Conservation (phyloP, 2,888 invertebrate genomes). For the Aspidiotus rigidus region DNA sequence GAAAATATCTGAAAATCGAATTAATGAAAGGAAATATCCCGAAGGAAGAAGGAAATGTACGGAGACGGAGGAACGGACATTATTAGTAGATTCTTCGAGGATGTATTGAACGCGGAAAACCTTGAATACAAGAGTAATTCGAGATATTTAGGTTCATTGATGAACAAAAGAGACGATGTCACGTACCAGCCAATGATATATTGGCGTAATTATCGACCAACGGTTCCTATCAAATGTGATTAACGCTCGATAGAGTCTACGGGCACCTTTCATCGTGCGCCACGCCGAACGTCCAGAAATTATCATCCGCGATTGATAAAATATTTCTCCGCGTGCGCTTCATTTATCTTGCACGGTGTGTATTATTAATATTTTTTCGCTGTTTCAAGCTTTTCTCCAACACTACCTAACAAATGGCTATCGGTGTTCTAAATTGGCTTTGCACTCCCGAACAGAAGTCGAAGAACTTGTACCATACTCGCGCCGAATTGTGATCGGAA, state of each 20-base stretch:
- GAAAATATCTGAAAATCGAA: slow-evolving; percentile 30
- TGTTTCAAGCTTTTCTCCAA: no score
- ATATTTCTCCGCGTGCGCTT: slow-evolving; percentile 24
- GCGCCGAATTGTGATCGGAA: no score
- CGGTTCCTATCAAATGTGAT: slow-evolving; percentile 29
- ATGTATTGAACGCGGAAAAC: slow-evolving; percentile 30
- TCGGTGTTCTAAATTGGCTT: no score
- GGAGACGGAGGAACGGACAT: slow-evolving; percentile 17
- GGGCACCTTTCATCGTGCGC: neutral
- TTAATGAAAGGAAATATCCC: slow-evolving; percentile 29
- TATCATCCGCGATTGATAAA: slow-evolving; percentile 24
- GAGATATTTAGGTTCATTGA: slow-evolving; percentile 29
- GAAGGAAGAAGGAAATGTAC: neutral
- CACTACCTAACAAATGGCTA: no score
- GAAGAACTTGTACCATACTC: no score
- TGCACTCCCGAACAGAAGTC: no score
- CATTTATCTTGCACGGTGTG: slow-evolving; percentile 12
- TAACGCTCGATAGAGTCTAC: slow-evolving; percentile 8
- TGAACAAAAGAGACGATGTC: slow-evolving; percentile 30
- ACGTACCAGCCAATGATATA: slow-evolving; percentile 29
- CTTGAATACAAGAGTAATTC: slow-evolving; percentile 30
- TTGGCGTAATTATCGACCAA: slow-evolving; percentile 29
- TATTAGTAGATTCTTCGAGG: slow-evolving; percentile 28
- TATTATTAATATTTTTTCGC: neutral
- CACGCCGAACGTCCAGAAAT: slow-evolving; percentile 13